These are phyloP conservation scores for Antheraea mylitta DNA, from an alignment of 1,140 invertebrate species.

Conservation along the genomic window DNA sequence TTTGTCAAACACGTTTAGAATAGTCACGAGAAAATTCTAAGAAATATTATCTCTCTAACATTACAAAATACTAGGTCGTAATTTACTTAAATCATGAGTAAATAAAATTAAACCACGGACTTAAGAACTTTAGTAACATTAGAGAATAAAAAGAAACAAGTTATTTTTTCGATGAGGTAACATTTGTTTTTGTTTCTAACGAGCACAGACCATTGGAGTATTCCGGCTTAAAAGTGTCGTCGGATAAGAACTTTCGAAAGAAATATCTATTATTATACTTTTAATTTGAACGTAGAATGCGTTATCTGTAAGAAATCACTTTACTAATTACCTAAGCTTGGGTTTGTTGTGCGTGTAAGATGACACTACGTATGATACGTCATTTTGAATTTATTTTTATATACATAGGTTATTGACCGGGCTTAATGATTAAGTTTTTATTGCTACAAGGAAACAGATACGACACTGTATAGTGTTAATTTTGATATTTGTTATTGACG, in stretches of 20 bases:
- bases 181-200: neutral
- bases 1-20: slow-evolving; percentile 4
- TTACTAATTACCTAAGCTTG: slow-evolving; percentile 8
- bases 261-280: slow-evolving; percentile 9
- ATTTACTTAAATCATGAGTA: slow-evolving; percentile 3
- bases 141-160: neutral
- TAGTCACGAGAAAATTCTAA: neutral
- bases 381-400: slow-evolving; percentile 4
- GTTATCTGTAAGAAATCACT: slow-evolving; percentile 18
- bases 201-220: neutral
- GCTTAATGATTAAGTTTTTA: neutral
- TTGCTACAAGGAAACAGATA: slow-evolving; percentile 9
- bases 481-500: neutral
- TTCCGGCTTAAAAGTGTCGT: neutral
- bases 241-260: neutral
- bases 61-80: slow-evolving; percentile 3
- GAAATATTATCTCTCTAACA: slow-evolving; percentile 7
- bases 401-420: neutral
- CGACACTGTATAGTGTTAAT: neutral
- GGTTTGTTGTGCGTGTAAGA: slow-evolving; percentile 8
- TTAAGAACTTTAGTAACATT: neutral
- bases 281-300: slow-evolving; percentile 14
- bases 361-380: neutral
- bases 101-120: slow-evolving; percentile 1
- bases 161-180: slow-evolving; percentile 1